Evolutionary conservation across 1,140 invertebrate genomes (phyloP), one percentile per base, ranked within the genome.

Genomic region (Megalopta genalis): DNA sequence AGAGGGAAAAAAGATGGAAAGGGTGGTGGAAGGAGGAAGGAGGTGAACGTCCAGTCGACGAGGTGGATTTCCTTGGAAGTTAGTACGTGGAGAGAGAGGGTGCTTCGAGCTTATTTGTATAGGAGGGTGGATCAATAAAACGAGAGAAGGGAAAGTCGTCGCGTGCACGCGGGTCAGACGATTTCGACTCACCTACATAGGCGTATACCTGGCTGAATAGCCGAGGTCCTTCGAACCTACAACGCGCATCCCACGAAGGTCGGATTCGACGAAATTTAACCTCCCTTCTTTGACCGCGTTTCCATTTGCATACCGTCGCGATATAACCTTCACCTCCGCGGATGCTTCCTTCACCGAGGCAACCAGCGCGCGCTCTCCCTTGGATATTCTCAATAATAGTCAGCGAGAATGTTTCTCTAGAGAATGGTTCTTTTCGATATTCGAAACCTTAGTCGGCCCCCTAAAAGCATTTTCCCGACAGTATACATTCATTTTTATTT

Each of bases 61-160:
- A 69, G 39, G 68, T 81, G 85, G 86, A 84, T 88, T 90, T 90
- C 88, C 84, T 87, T 80, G 60, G 46, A 75, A 88, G 85, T 88
- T 82, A 74, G 85, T 88, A 87, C 63, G 78, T 71, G 27, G 80
- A 84, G 80, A 84, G 83, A 63, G 86, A 63, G 86, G 84, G 77
- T 84, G 84, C 76, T 85, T 81, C 81, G 80, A 88, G 87, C 90
- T 90, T 90, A 91, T 91, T 91, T 91, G 90, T 91, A 90, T 88
- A 88, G 89, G 84, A 86, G 82, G 86, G 83, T 80, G 88, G 90
- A 92, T 92, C 91, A 89, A 93, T 93, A 92, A 91, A 93, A 91
- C 88, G 87, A 91, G 90, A 91, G 89, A 86, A 85, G 84, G 81
- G 71, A 86, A 88, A 88, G 88, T 89, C 88, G 86, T 91, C 88